These are phyloP conservation scores for Vidua chalybeata DNA, from an alignment of 2,113 vertebrate genomes.

Conservation along the genomic window DNA sequence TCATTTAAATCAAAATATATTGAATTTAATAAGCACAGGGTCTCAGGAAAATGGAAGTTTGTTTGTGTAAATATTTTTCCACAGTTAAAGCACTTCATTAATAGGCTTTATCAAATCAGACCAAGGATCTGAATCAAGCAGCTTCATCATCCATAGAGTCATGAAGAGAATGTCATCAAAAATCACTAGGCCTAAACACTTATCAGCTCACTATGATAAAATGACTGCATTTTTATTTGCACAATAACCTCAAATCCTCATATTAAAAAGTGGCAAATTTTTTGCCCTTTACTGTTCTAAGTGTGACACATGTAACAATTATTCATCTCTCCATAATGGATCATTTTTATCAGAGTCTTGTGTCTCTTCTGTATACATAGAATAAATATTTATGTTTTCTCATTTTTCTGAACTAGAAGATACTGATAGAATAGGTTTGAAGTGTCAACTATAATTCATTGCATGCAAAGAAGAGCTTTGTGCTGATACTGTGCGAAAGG, in stretches of 20 bases:
- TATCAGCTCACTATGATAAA: not conserved
- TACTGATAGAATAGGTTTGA: constrained; percentile 75
- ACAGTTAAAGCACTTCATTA: not conserved
- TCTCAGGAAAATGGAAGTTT: not conserved
- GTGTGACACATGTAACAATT: constrained; percentile 53
- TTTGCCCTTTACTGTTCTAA: constrained; percentile 69
- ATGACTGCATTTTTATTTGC: constrained; percentile 47
- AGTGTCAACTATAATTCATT: constrained; percentile 80
- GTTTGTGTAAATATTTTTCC: constrained; percentile 14
- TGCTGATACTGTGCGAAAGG: constrained; percentile 66
- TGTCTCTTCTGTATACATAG: constrained; percentile 67
- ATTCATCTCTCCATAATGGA: constrained; percentile 67
- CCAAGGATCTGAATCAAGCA: not conserved
- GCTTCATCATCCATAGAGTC: not conserved
- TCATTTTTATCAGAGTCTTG: constrained; percentile 75
- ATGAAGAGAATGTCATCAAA: constrained; percentile 43
- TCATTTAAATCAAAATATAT: not conserved
- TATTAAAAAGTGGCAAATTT: constrained; percentile 54
- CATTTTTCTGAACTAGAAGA: constrained; percentile 75
- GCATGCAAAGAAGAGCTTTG: constrained; percentile 72
- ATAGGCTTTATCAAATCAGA: not conserved
- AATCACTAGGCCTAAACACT: constrained; percentile 14
- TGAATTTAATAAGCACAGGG: not conserved
- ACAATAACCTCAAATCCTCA: constrained; percentile 52
- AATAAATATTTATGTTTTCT: constrained; percentile 83